Conservation (phyloP, 35 echinoderm and acorn worm genomes). For the Nesometra sesokonis region DNA sequence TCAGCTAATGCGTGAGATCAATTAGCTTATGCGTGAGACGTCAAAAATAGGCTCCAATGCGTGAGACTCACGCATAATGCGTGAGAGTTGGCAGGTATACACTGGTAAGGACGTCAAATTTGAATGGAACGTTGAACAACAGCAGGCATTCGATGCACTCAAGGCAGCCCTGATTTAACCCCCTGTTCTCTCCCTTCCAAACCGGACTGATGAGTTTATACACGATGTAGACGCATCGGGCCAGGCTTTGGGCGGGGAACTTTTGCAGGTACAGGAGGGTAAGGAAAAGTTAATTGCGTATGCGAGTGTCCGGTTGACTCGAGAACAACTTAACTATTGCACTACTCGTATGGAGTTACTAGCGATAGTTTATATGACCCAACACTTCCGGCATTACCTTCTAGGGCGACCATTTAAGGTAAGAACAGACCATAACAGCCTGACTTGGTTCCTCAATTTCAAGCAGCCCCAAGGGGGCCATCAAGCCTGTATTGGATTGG, state of each 20-base stretch:
- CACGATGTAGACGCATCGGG: background rate
- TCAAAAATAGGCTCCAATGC: too few relatives aligned
- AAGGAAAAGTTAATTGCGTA: background rate
- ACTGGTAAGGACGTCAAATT: background rate
- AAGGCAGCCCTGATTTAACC: background rate
- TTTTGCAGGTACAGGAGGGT: background rate
- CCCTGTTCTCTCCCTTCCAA: background rate
- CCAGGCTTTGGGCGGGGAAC: background rate
- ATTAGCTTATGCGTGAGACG: too few relatives aligned
- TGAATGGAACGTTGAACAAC: background rate
- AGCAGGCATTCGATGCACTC: background rate
- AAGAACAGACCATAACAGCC: background rate
- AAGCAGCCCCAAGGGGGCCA: background rate
- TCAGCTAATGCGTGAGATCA: too few relatives aligned
- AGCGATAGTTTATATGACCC: background rate
- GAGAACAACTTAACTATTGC: background rate
- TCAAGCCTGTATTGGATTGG: slow-evolving; percentile 10
- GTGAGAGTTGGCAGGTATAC: too few relatives aligned
- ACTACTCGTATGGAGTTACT: background rate
- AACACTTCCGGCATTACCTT: background rate
- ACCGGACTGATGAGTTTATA: background rate
- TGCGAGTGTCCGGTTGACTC: background rate
- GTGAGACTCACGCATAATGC: too few relatives aligned
- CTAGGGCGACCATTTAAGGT: background rate
- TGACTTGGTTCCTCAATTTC: background rate